Base-by-base conservation (phyloP, 2,797 vertebrate species). In the Kryptopterus vitreolus region DNA sequence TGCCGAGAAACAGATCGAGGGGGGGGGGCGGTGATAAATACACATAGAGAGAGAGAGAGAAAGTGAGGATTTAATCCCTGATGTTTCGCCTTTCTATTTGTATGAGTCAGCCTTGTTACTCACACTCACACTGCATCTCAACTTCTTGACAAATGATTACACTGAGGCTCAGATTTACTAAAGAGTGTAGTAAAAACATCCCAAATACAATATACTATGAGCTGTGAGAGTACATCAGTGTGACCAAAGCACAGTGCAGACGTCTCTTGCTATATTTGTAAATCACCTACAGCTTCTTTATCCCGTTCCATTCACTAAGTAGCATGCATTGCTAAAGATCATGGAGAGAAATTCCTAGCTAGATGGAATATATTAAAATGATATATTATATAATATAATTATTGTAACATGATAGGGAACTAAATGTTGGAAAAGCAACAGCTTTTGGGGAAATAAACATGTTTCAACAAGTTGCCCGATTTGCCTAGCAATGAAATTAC, bases 1-100 rank as follows among this genome's bases (percentile, higher is more conserved):
- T 96, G 88, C 48, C 52, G n/a, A 71, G 35, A 69, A 26, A 78
- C 59, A 65, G 50, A 68, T 33, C 29, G 24, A n/a, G 18, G 48
- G n/a, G 50, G n/a, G n/a, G n/a, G n/a, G n/a, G n/a, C n/a, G n/a
- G n/a, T n/a, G 22, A 65, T 7, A 43, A 43, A 43, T 43, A 43
- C 38, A 2, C 38, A 43, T 43, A 10, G 12, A 55, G 9, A 57
- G 24, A 62, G 16, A 62, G 13, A 62, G 15, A 43, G 24, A 62
- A 20, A 62, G 13, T 57, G 15, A 43, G n/a, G 7, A 24, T 16
- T 58, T 71, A 22, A 71, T 68, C 43, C 22, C 31, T 38, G 62
- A 38, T 1, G 24, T 48, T 26, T 38, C 43, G 8, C 50, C 2
- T 26, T 58, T 43, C 35, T 63, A 31, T 26, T 74, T 35, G 43